Evolutionary conservation across 2,888 invertebrate species (phyloP), one percentile per base, ranked within the genome.

Genomic region (Drosophila tripunctata): DNA sequence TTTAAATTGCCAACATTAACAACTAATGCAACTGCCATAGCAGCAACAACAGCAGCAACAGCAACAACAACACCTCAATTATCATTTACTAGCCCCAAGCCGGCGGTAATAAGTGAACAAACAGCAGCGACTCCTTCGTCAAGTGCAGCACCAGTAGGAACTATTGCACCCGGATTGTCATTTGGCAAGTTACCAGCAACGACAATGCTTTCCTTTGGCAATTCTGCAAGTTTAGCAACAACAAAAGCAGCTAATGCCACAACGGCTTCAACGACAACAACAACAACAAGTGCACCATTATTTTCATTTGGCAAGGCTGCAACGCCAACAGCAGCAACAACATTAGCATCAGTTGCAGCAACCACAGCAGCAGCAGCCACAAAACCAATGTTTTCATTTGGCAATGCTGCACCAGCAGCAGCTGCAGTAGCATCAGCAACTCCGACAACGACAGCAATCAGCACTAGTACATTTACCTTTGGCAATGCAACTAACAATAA

Each of bases 331-430:
- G 17, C 51, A 47, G 15, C 31, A 24, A 22, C 36, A 10, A 6
- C 50, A 19, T 4, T 24, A 19, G 12, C 51, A 38, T 8, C 51
- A 36, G 15, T 43, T 35, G 14, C 43, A n/a, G 6, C 27, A 27
- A 3, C 31, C 4, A 40, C 43, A 22, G 15, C 45, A 35, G 17
- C 43, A 7, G 7, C 63, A 40, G 15, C 75, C 3, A 38, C 51
- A 22, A 27, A 64, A 6, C 4, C 73, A 38, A 41, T 58, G n/a
- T 66, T 76, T 21, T 5, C 47, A 8, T 58, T 64, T 30, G 62
- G 61, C 1, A 62, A 51, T 35, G 43, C 45, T 27, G 19, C 21
- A 45, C 41, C 57, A 30, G 15, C 41, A 14, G 5, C 50, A 7
- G 2, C 33, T 21, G 6, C 61, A 30, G 22, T 12, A 2, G 22